A percentile compares a stretch with the other conserved stretches of the same genome.
Conservation (phyloP, 2,797 vertebrate genomes). For the Sebastes vulpes region DNA sequence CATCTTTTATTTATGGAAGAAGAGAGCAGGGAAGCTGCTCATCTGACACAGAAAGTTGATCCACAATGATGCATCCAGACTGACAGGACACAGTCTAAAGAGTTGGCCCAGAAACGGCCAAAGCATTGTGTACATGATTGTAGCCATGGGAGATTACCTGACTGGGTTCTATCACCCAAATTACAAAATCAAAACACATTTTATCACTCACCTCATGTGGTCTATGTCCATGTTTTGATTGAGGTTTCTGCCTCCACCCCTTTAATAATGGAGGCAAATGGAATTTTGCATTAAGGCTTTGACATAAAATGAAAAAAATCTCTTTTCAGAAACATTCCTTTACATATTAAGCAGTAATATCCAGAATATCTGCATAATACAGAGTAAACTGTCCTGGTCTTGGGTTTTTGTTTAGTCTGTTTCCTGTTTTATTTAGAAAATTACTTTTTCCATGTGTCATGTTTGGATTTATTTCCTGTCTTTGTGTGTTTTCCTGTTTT, state of each 20-base stretch:
- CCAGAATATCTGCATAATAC: no score
- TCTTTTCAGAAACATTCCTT: not conserved
- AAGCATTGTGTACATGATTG: not conserved
- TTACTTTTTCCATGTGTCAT: no score
- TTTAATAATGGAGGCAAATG: not conserved
- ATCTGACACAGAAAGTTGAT: conserved; percentile 16
- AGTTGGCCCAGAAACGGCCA: not conserved
- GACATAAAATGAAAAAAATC: not conserved
- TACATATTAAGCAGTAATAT: not conserved
- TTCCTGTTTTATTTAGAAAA: no score
- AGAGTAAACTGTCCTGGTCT: no score
- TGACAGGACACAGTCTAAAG: conserved; percentile 6
- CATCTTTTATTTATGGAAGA: conserved; percentile 60
- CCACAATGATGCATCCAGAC: not conserved
- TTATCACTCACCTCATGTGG: not conserved
- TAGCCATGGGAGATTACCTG: not conserved
- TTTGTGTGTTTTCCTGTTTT: no score
- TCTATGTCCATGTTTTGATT: no score
- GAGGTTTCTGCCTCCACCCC: not conserved
- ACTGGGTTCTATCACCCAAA: no score
- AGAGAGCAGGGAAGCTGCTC: conserved; percentile 17
- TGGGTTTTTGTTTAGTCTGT: no score
- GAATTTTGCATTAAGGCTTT: not conserved
- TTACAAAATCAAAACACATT: no score
- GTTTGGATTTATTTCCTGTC: not conserved